Conservation (phyloP, 2,888 invertebrate species). For the Heteromyza rotundicornis region DNA sequence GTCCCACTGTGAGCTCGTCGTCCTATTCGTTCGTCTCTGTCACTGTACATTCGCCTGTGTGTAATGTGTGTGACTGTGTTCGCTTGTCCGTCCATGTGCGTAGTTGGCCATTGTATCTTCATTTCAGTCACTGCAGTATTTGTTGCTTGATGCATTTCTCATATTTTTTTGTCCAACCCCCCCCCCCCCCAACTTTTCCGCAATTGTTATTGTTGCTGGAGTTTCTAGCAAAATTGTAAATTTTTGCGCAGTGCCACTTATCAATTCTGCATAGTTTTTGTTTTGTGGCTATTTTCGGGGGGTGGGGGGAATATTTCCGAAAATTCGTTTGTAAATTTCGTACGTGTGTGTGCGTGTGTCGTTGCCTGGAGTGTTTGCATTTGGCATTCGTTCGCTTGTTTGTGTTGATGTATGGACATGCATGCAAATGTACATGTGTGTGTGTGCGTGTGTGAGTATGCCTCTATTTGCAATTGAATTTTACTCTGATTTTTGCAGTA, state of each 20-base stretch:
- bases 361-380: constrained; percentile 18
- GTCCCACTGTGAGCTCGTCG: constrained; percentile 36
- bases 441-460: constrained; percentile 3
- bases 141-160: constrained; percentile 4
- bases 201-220: constrained; percentile 5
- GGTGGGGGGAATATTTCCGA: no score
- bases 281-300: neutral
- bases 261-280: constrained; percentile 1
- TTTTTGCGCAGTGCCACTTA: constrained; percentile 5
- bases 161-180: no score
- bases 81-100: neutral
- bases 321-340: neutral
- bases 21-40: neutral
- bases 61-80: no score
- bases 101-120: neutral
- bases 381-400: constrained; percentile 34
- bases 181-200: neutral
- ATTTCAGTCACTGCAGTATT: neutral
- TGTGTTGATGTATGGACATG: constrained; percentile 5
- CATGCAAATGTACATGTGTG: no score
- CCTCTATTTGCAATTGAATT: neutral
- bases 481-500: constrained; percentile 24
- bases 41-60: neutral
- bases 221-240: neutral
- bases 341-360: neutral